Evolutionary conservation across 2,888 invertebrate genomes (phyloP).

Genomic region (Spicauda simplicius): DNA sequence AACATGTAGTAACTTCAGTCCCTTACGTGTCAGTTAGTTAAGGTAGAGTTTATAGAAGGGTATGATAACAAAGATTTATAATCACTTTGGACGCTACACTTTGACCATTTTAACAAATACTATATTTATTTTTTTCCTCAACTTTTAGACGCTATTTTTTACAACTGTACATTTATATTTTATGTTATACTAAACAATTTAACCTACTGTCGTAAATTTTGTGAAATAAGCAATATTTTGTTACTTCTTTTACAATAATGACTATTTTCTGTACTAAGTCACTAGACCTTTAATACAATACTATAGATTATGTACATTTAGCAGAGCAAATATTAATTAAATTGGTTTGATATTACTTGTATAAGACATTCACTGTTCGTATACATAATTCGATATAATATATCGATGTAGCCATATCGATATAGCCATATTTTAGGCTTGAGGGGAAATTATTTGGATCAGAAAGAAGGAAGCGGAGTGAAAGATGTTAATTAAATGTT

Average conservation of each 20-base stretch:
- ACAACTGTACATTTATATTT: constrained; percentile 29
- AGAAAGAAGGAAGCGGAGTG: too few species aligned
- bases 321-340: constrained; percentile 5
- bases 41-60: constrained; percentile 33
- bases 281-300: constrained; percentile 18
- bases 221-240: constrained; percentile 35
- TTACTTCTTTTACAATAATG: constrained; percentile 31
- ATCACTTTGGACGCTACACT: constrained; percentile 31
- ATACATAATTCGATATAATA: not conserved
- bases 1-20: constrained; percentile 38
- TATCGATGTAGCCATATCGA: not conserved
- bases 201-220: constrained; percentile 30
- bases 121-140: constrained; percentile 33
- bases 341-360: not conserved
- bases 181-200: constrained; percentile 25
- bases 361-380: constrained; percentile 11
- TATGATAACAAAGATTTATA: constrained; percentile 33
- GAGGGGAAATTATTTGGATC: too few species aligned
- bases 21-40: constrained; percentile 45
- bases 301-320: constrained; percentile 6
- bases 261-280: constrained; percentile 32
- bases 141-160: constrained; percentile 37
- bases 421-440: too few species aligned
- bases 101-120: constrained; percentile 38
- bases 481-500: too few species aligned